Base-by-base conservation (phyloP, 1,140 invertebrate genomes). In the Manduca sexta region DNA sequence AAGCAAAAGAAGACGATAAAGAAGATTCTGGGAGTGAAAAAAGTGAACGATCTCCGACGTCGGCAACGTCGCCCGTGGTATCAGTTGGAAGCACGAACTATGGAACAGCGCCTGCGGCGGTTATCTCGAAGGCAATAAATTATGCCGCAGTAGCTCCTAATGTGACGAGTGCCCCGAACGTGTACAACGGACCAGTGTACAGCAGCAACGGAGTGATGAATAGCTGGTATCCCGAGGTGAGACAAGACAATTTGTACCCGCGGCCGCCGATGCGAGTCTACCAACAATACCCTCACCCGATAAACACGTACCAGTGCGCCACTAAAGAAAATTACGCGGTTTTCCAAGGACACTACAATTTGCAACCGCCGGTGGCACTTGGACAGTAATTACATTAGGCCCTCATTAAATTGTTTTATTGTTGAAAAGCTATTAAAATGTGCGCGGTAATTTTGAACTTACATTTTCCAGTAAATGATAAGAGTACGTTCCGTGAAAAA, bases 271-370 rank as follows among this genome's bases (percentile, higher is more conserved):
- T 64, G 7, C 55, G 78, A 6, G 66, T 74, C 46, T 86, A 86
- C 45, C 82, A 85, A 34, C 77, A 85, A 48, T 87, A 86, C 47
- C 40, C 78, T 0, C 53, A 74, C 5, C 66, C 73, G 2, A 58
- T 86, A 21, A 61, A 62, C 10, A 63, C 68, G 0, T 87, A 86
- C 38, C 84, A 86, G 60, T 86, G 86, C 43, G 81, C 80, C 1
- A 55, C 73, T 2, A 87, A 87, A 46, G 83, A 87, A 44, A 87
- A 84, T 45, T 87, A 86, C 51, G 59, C 78, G 4, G 60, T 87
- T 52, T 86, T 86, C 47, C 84, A 86, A 58, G 83, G 84, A 59
- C 86, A 87, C 63, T 86, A 86, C 37, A 81, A 71, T 55, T 68
- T 86, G 47, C 83, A 81, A 58, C 77, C 81, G 12, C 77, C 83